Base-by-base conservation (phyloP, 2,888 invertebrate genomes). In the Dyspetes luteomarginatus region DNA sequence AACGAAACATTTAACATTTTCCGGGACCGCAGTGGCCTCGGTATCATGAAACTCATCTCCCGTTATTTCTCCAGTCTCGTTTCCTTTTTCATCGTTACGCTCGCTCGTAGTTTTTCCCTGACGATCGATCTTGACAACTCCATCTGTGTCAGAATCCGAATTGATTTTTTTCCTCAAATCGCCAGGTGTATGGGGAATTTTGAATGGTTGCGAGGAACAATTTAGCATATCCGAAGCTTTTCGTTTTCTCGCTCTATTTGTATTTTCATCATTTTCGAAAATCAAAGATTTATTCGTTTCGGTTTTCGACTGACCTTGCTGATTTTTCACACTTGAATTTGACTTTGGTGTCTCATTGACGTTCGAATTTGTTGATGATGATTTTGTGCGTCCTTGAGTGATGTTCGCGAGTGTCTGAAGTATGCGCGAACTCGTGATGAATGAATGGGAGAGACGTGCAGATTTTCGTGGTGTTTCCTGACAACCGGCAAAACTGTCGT, bases 391-490 rank as follows among this genome's bases (percentile, higher is more conserved):
- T 5, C 89, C 86, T 30, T 87, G 87, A 0, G 91, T 90, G 30
- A 92, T 87, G 72, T 78, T 90, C 0, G 91, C 89, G 12, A 92
- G 87, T 1, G 91, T 91, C 74, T 91, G 89, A 5, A 92, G 85
- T 30, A 92, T 91, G 50, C 88, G 85, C 2, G 91, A 90, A 0
- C 91, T 91, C 19, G 92, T 91, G 17, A 90, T 78, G 73, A 92
- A 90, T 22, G 91, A 87, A 15, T 85, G 84, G 0, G 92, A 50
- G 2, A 86, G 81, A 28, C 82, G 86, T 5, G 82, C 50, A 0
- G 80, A 28, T 78, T 85, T 87, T 12, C 58, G 58, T 7, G 86
- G 79, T 1, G 87, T 86, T 26, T 77, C 83, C 2, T 58, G 12
- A 1, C 68, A 69, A 3, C 4, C 22, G 45, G 74, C 26, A 58